Base-by-base conservation (phyloP, 2,797 vertebrate species). In the Cephalopachus bancanus region DNA sequence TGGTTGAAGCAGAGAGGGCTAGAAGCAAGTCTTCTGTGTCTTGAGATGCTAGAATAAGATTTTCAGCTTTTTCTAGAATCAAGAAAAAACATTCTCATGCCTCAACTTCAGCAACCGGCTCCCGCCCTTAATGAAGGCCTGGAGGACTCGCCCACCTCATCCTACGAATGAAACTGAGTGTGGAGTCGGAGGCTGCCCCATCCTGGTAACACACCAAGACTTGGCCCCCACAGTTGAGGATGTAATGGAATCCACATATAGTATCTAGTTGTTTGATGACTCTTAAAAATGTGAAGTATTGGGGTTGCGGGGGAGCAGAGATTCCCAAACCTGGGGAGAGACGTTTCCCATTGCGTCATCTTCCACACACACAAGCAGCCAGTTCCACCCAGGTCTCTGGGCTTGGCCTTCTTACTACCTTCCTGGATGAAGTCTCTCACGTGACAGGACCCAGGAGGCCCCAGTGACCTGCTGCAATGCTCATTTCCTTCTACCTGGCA, bases 401-500 rank as follows among this genome's bases (percentile, higher is more conserved):
- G 37, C 71, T 53, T 26, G 12, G 24, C 14, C 33, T 22, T 67
- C 69, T 26, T 0, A 10, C 53, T 44, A 26, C 37, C 2, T 51
- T 93, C 75, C 89, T 30, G 60, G 88, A 67, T 33, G n/a, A 80
- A 59, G 57, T 78, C 53, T 57, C 53, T 89, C 74, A 49, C 7
- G 8, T 16, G n/a, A 89, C 87, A 65, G 60, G 49, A 59, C 57
- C 85, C 80, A 1, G 93, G 62, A 78, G 51, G 94, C 28, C 7
- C 6, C 14, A 65, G 44, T 22, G 24, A 89, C 94, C 67, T 22
- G 51, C 51, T 7, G n/a, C 26, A 91, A 78, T 76, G 93, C 89
- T 75, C 44, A 6, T 83, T 60, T 93, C 65, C 62, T 78, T 94
- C 72, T 93, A 93, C 84, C 97, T 95, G 69, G 76, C 85, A 93